Conservation (phyloP, 2,797 vertebrate species). For the Pseudochirops cupreus region DNA sequence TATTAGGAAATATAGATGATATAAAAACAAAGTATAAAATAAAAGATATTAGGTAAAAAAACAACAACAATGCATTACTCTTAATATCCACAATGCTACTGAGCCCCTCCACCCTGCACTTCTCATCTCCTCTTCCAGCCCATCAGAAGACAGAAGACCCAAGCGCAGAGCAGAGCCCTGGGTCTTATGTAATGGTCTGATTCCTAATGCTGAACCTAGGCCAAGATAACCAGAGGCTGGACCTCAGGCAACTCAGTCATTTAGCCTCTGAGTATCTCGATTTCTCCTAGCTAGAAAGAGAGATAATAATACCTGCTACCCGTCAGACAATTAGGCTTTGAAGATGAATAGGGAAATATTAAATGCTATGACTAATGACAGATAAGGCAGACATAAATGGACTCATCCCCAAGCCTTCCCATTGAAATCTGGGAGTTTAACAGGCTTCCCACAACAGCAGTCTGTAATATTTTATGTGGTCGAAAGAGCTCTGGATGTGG, state of each 20-base stretch:
- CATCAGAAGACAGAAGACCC: background rate
- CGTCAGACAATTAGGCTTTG: background rate
- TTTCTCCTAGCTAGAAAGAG: background rate
- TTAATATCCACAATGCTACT: background rate
- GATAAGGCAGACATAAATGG: background rate
- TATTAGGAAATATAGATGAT: background rate
- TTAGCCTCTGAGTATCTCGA: background rate
- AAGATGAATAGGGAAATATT: background rate
- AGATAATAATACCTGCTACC: background rate
- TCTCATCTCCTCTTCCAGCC: background rate
- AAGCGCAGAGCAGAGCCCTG: conserved; percentile 23
- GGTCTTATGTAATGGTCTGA: conserved; percentile 9
- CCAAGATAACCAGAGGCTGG: background rate
- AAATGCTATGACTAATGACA: background rate
- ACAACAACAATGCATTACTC: too few species aligned
- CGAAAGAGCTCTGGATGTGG: background rate
- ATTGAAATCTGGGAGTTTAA: background rate
- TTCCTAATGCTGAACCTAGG: background rate
- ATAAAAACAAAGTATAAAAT: background rate
- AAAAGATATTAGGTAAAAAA: background rate
- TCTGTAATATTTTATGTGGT: background rate
- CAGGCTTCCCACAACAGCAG: background rate
- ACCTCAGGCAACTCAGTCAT: background rate
- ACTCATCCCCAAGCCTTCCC: background rate
- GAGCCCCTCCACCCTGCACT: background rate